Evolutionary conservation across 2,113 vertebrate species (phyloP), one percentile per base, ranked within the genome.

Genomic region (Cryptomyrus ogoouensis): DNA sequence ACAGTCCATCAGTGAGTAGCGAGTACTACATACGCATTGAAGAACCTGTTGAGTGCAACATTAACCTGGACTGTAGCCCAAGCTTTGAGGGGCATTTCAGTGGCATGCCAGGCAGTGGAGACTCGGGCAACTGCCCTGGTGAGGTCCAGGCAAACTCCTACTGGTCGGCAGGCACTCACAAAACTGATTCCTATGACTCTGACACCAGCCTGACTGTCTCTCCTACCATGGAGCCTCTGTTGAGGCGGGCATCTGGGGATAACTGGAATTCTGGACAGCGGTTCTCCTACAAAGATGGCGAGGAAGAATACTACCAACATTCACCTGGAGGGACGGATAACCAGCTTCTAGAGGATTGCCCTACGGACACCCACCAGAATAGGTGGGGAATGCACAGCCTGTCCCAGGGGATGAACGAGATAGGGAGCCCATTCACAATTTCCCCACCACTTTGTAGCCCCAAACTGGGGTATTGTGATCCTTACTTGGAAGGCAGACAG

Each of bases 1-100:
- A 97, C 94, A 99, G 98, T 93, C 98, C 98, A 2, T 99, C 98
- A 0, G 95, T 99, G n/a, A 94, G 97, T 91, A 98, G 97, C 0
- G 98, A 99, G 93, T 99, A 99, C 91, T 99, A 99, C 93, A 99
- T 99, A 91, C 98, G 98, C 90, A 97, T 99, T 49, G 98, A 99
- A 93, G 98, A 98, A 39, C 96, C 96, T 0, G 93, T 95, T 10
- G 96, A 96, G 89, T 95, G 95, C 2, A 96, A 97, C 3, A 96
- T 97, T 91, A 91, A 96, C 13, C 92, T 97, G 13, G 97, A 98
- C 96, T 96, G 91, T 31, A 95, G 96, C 94, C 96, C 94, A 91
- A 95, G 91, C 92, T 92, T 0, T 88, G 94, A 92, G 91, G 93
- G 17, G 89, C 94, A 92, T 56, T 53, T 53, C 92, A 94, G 95